Evolutionary conservation across 2,113 vertebrate species (phyloP), one percentile per base, ranked within the genome.

Genomic region (Grus americana): DNA sequence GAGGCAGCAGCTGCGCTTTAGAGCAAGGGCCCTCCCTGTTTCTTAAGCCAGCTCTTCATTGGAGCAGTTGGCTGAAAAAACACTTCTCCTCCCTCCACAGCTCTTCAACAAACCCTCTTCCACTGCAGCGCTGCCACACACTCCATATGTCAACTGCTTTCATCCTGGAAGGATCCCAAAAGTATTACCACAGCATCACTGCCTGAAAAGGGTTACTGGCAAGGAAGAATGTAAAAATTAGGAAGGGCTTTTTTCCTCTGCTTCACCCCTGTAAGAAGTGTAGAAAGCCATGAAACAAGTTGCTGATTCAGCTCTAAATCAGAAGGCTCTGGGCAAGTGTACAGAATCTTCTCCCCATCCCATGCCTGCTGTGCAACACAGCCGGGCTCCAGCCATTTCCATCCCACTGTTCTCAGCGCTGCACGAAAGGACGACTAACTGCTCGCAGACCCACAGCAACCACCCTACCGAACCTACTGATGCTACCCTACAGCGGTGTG

Each of bases 251-350:
- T 4, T n/a, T 42, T 19, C 34, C 49, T 21, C 58, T 61, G 65
- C 75, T 81, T 66, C 24, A 67, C 20, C 36, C 42, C 42, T 38
- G 15, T 26, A 42, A 63, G 62, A 55, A 67, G 62, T 3, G 13
- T 6, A 76, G 54, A 55, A 92, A 95, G 79, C 54, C 74, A 94
- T 88, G 46, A 46, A 93, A 46, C 17, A n/a, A 90, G 42, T 40
- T 86, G 71, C 82, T 88, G 92, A 84, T 75, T 95, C 75, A 80
- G 88, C 86, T 92, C 13, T 38, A 83, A 79, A 34, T 34, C 24
- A 61, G 90, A 73, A 57, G 15, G 21, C 19, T 91, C 27, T 3
- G 1, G 21, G 26, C 36, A 72, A 81, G 40, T 0, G 4, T 1
- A 0, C 1, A 66, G 75, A 38, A 89, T 38, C 55, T 30, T 32